Evolutionary conservation across 2,888 invertebrate genomes (phyloP).

Genomic region (Agrochola macilenta): DNA sequence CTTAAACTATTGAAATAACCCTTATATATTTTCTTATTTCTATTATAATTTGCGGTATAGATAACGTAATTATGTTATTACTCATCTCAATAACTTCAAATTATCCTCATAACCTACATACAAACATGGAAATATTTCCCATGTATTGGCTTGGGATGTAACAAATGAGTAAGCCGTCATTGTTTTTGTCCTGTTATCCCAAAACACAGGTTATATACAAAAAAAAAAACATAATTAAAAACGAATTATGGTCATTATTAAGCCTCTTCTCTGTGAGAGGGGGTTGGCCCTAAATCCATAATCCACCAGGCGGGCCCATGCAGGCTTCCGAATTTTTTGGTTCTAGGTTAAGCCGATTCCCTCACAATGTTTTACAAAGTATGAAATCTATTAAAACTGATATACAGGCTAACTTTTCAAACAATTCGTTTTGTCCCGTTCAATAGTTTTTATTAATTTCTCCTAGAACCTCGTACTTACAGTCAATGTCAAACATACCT

Average conservation of each 20-base stretch:
- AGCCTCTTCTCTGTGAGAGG: neutral
- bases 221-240: too few relatives aligned
- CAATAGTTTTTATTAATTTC: constrained; percentile 19
- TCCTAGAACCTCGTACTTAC: constrained; percentile 1
- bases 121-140: neutral
- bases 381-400: neutral
- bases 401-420: too few relatives aligned
- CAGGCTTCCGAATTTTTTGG: neutral
- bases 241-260: too few relatives aligned
- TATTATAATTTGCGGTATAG: neutral
- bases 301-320: too few relatives aligned
- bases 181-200: too few relatives aligned
- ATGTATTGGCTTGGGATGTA: neutral
- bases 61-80: constrained; percentile 2
- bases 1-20: neutral
- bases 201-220: too few relatives aligned
- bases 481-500: constrained; percentile 30
- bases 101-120: constrained; percentile 1
- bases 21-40: neutral
- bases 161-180: constrained; percentile 5
- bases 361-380: neutral
- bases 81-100: neutral
- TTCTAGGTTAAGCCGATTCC: neutral
- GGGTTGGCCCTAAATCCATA: too few relatives aligned
- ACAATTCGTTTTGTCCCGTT: neutral